Percentiles rank a stretch among this genome's conserved stretches.
These are phyloP conservation scores for Proisotoma minuta DNA, from an alignment of 2,888 invertebrate species.

Conservation along the genomic window DNA sequence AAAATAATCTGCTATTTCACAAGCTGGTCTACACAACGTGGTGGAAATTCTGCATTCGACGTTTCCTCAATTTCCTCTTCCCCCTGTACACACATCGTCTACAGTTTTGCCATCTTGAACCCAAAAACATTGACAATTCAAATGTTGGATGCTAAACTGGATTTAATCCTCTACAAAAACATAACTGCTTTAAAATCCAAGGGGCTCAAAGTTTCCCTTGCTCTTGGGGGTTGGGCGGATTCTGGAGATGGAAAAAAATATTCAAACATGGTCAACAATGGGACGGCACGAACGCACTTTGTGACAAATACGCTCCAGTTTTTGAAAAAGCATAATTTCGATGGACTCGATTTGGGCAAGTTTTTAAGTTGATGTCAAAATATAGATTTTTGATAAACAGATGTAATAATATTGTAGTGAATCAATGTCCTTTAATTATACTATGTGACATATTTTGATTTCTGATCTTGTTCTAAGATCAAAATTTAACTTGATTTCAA, in stretches of 20 bases:
- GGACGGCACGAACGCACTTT: constrained; percentile 52
- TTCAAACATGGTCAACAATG: constrained; percentile 68
- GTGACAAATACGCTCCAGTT: constrained; percentile 46
- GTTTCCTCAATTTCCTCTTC: constrained; percentile 77
- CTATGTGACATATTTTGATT: too few species aligned
- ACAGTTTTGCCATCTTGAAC: constrained; percentile 83
- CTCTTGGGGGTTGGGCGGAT: constrained; percentile 93
- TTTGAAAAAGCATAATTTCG: constrained; percentile 53
- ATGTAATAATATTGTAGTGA: too few species aligned
- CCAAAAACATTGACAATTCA: constrained; percentile 69
- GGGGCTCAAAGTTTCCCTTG: constrained; percentile 74
- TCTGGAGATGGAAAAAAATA: constrained; percentile 83
- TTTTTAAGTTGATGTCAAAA: too few species aligned
- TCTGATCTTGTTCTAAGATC: too few species aligned
- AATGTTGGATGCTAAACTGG: constrained; percentile 84
- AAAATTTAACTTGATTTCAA: too few species aligned
- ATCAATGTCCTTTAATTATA: too few species aligned
- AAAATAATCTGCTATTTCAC: constrained; percentile 87
- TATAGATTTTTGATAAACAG: too few species aligned
- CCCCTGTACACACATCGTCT: constrained; percentile 87
- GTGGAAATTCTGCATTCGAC: constrained; percentile 70
- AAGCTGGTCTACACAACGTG: constrained; percentile 89
- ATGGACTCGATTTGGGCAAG: constrained; percentile 56
- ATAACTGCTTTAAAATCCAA: constrained; percentile 67
- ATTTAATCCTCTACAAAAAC: constrained; percentile 83